These are phyloP conservation scores for Champsocephalus gunnari DNA, from an alignment of 2,797 vertebrate species.

Conservation along the genomic window DNA sequence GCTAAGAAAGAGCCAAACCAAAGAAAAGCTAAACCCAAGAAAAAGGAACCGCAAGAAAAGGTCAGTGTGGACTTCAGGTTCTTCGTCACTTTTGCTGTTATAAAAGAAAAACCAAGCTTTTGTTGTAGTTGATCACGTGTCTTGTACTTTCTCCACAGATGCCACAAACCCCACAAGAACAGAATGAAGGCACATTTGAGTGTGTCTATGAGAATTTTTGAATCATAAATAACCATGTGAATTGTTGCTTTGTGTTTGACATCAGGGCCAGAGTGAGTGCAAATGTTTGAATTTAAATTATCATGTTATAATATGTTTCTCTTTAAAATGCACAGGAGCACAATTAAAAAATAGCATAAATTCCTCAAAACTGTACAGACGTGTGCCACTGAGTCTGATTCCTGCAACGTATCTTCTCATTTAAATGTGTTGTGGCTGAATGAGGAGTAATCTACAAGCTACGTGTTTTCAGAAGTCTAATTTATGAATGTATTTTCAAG, in stretches of 20 bases:
- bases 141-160: conserved; percentile 64
- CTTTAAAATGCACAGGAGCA: too few species aligned
- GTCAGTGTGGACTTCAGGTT: conserved; percentile 53
- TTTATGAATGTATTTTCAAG: too few species aligned
- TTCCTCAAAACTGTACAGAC: too few species aligned
- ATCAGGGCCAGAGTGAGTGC: too few species aligned
- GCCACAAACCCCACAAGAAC: conserved; percentile 20
- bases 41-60: conserved; percentile 25
- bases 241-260: background rate
- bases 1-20: conserved; percentile 19
- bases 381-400: background rate
- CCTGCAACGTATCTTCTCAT: background rate
- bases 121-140: conserved; percentile 25
- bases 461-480: too few species aligned
- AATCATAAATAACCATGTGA: conserved; percentile 27
- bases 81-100: conserved; percentile 4
- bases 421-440: background rate
- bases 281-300: too few species aligned
- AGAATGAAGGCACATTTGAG: conserved; percentile 70
- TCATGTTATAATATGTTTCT: too few species aligned
- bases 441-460: too few species aligned
- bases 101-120: conserved; percentile 1
- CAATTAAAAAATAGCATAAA: too few species aligned
- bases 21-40: conserved; percentile 28
- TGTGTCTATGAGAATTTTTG: conserved; percentile 85